phyloP scores from a whole-genome alignment of 2,888 invertebrate species.

The Caenorhabditis doughertyi region DNA sequence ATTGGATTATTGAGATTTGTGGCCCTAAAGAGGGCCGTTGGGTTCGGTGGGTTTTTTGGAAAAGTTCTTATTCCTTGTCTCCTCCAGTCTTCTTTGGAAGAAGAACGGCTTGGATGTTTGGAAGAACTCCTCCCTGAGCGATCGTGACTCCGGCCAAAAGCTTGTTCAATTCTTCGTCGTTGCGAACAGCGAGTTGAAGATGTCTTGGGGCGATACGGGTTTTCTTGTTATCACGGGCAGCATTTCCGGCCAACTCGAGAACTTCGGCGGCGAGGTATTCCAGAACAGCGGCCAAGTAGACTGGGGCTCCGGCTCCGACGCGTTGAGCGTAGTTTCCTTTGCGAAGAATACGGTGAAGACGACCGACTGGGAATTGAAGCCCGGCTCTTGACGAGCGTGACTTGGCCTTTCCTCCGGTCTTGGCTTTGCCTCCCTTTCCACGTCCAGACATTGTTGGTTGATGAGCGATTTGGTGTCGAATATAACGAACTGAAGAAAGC shows the following conservation, averaged over 20 bases:
- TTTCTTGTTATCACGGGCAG: constrained; percentile 85
- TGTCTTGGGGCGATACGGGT: constrained; percentile 84
- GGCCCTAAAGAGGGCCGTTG: constrained; percentile 39
- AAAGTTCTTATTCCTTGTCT: constrained; percentile 35
- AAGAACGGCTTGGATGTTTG: constrained; percentile 40
- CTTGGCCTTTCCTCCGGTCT: constrained; percentile 68
- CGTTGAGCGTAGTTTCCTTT: constrained; percentile 81
- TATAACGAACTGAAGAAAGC: neutral
- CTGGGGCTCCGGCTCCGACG: constrained; percentile 81
- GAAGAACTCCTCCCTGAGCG: constrained; percentile 42
- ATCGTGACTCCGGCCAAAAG: constrained; percentile 41
- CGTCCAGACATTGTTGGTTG: constrained; percentile 67
- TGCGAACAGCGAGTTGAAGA: constrained; percentile 80
- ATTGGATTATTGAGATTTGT: neutral
- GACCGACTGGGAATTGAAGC: constrained; percentile 82
- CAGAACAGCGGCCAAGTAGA: constrained; percentile 80
- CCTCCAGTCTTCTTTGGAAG: constrained; percentile 39
- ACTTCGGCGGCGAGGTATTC: constrained; percentile 81
- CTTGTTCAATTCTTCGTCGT: constrained; percentile 81
- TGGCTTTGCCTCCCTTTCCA: constrained; percentile 70
- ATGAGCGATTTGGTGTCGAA: constrained; percentile 25
- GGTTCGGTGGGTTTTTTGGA: constrained; percentile 49
- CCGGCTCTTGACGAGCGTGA: constrained; percentile 65
- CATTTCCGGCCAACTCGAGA: constrained; percentile 82
- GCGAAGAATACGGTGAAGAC: constrained; percentile 81